Evolutionary conservation across 2,113 vertebrate genomes (phyloP), one percentile per base, ranked within the genome.

Genomic region (Condylura cristata): DNA sequence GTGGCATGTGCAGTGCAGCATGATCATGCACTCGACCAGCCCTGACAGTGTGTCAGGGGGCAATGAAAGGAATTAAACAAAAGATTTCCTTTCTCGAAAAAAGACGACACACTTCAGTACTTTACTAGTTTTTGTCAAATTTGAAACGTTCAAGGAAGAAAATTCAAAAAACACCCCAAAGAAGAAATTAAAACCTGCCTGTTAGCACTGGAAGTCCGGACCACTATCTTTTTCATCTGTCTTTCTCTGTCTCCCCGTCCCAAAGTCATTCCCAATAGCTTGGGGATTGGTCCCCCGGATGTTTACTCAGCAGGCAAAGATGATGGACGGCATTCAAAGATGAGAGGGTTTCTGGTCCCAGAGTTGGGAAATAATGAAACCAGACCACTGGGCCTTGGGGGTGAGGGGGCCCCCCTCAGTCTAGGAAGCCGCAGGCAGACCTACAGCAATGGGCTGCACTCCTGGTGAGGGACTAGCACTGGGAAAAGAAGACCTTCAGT

Each of bases 111-210:
- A n/a, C n/a, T n/a, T n/a, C n/a, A n/a, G 17, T 11, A 30, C 30
- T 63, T 93, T 12, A 44, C 41, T 56, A 14, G 4, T 51, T 17
- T 71, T 61, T 53, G 66, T 26, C 53, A 37, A 81, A 53, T 88
- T 76, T 58, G 41, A 81, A 66, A 34, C 46, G 32, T 76, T 86
- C 79, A 39, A 91, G 53, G 66, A 68, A 84, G 71, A 65, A 71
- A 84, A 70, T 76, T 24, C 20, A 32, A 8, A 84, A 92, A 80
- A 93, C 41, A 71, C 13, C 39, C 37, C 18, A 86, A n/a, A 58
- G 70, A 89, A 78, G 37, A 68, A 61, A 94, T 90, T 48, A 87
- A 89, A 78, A 89, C 51, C 20, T n/a, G 71, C 68, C 63, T 83
- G 58, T 75, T 80, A 75, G 20, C 58, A 34, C 16, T 80, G 14